Base-by-base conservation (phyloP, 2,113 vertebrate genomes). In the Maccullochella peelii region DNA sequence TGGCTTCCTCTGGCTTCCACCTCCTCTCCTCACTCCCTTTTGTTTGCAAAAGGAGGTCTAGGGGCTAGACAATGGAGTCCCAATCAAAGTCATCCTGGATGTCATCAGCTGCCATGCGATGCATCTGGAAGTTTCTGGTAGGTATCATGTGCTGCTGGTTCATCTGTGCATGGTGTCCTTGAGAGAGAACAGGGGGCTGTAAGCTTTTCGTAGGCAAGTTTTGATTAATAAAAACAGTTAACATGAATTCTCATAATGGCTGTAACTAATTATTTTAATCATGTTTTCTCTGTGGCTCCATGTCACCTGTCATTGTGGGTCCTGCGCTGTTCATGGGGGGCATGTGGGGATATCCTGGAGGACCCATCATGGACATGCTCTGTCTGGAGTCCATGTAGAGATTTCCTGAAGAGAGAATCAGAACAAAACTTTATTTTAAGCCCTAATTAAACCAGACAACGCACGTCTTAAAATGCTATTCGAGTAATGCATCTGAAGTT, bases 21-120 rank as follows among this genome's bases (percentile, higher is more conserved):
- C 90, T 88, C 89, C 82, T 89, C 85, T 86, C 88, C 78, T 88
- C 72, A 25, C 85, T 90, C 91, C 73, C 82, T 70, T 82, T 78
- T 61, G 69, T 80, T 77, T 83, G 78, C 36, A 52, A 50, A 74
- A 80, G 61, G 44, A 77, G 71, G 63, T 70, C 57, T 70, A 15
- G 76, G 58, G 76, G 88, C 88, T 97, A 97, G 90, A 98, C 97
- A 87, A 98, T 98, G 88, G 97, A 98, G 96, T 97, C 97, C 97
- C 97, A 98, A 90, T 98, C 97, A 91, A 97, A 98, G 79, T 98
- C 97, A 61, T 97, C 97, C 94, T 97, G 97, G 94, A 97, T 97
- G 92, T 98, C 97, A 44, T 98, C 97, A 16, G 97, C 93, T 84
- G 95, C 96, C 95, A 98, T 95, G 91, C 97, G 97, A 77, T 97